Conservation (phyloP, 1,140 invertebrate species). For the Akabosia matsudoensis region DNA sequence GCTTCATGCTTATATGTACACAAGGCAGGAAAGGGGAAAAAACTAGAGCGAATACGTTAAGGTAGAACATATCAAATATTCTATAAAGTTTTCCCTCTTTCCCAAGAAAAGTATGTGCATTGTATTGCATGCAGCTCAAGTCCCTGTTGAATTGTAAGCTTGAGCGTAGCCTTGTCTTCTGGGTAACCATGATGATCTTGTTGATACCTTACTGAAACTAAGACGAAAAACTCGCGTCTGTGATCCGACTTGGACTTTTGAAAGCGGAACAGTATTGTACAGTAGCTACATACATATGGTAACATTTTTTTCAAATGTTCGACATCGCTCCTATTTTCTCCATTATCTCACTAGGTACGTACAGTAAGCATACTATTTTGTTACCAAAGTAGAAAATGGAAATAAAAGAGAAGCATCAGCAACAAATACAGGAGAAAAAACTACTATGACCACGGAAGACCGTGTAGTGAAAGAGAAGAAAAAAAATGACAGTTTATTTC, state of each 20-base stretch:
- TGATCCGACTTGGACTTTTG: background rate
- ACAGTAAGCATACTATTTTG: background rate
- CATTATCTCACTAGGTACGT: background rate
- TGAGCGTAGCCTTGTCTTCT: background rate
- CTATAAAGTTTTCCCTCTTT: background rate
- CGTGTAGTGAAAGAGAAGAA: background rate
- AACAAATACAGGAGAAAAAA: background rate
- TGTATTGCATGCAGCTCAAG: background rate
- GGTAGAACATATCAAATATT: background rate
- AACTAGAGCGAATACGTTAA: background rate
- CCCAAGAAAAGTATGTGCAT: background rate
- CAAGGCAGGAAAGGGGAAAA: background rate
- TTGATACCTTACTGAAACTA: background rate
- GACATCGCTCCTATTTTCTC: background rate
- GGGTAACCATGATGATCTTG: background rate
- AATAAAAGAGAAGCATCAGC: slow-evolving; percentile 7
- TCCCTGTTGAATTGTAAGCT: slow-evolving; percentile 10
- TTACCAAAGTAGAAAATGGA: slow-evolving; percentile 3
- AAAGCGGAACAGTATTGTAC: background rate
- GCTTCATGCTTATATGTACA: background rate
- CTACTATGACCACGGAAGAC: background rate
- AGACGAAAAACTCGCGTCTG: background rate
- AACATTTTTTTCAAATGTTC: background rate
- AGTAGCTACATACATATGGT: background rate
- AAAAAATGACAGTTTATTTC: slow-evolving; percentile 11